phyloP scores from a whole-genome alignment of 2,113 vertebrate genomes.

The Gadus macrocephalus region DNA sequence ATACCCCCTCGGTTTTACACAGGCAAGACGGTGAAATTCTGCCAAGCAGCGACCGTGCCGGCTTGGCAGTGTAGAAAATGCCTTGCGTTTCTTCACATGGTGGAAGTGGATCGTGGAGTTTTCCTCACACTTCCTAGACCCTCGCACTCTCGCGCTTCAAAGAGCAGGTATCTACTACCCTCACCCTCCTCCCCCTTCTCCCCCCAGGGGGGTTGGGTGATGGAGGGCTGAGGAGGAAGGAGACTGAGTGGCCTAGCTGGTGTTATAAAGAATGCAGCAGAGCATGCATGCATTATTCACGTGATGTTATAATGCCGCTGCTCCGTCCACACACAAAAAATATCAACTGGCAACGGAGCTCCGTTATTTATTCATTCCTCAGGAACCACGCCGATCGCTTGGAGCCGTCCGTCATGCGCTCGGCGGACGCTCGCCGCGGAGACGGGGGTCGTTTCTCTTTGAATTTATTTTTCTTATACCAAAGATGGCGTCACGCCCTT shows the following conservation, averaged over 20 bases:
- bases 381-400: conserved; percentile 28
- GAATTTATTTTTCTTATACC: conserved; percentile 19
- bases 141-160: conserved; percentile 63
- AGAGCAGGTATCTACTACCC: conserved; percentile 70
- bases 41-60: too few species aligned
- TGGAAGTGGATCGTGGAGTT: conserved; percentile 24
- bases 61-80: too few species aligned
- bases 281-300: conserved; percentile 71
- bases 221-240: conserved; percentile 69
- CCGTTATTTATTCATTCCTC: conserved; percentile 54
- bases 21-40: too few species aligned
- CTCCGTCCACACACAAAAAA: conserved; percentile 42
- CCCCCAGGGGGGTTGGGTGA: conserved; percentile 54
- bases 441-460: conserved; percentile 8
- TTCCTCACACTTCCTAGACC: conserved; percentile 60
- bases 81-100: conserved; percentile 1
- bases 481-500: conserved; percentile 52
- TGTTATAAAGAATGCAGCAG: conserved; percentile 74
- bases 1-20: too few species aligned
- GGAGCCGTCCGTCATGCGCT: too few species aligned
- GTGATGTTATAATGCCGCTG: conserved; percentile 61
- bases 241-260: conserved; percentile 58
- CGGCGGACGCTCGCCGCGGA: neutral
- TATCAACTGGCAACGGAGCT: conserved; percentile 37
- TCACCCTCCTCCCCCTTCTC: conserved; percentile 14